Evolutionary conservation across 2,888 invertebrate species (phyloP).

Genomic region (Pyralis farinalis): DNA sequence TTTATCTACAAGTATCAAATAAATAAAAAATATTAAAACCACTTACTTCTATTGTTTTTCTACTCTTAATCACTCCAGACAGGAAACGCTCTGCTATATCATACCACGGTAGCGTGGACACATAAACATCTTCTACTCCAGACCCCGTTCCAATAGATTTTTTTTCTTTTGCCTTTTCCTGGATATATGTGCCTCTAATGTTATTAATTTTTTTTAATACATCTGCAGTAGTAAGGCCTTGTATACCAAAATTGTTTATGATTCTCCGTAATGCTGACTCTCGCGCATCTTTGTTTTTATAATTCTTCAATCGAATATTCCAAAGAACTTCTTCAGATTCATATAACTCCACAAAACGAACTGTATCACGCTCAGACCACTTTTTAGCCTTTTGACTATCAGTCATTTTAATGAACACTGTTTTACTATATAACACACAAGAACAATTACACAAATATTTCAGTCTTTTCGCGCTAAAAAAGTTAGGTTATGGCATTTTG

Average conservation of each 20-base stretch:
- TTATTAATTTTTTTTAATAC: conserved; percentile 15
- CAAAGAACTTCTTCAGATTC: conserved; percentile 5
- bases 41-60: too few relatives aligned
- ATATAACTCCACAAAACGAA: conserved; percentile 11
- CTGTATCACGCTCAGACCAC: conserved; percentile 3
- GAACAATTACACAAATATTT: too few relatives aligned
- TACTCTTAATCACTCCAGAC: too few relatives aligned
- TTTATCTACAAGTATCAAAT: too few relatives aligned
- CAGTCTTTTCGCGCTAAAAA: too few relatives aligned
- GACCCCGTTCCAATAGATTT: conserved; percentile 5
- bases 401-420: too few relatives aligned
- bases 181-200: conserved; percentile 9
- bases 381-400: too few relatives aligned
- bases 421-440: too few relatives aligned
- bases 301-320: background rate
- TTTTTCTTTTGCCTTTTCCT: conserved; percentile 6
- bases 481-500: too few relatives aligned
- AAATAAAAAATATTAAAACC: too few relatives aligned
- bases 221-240: background rate
- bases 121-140: conserved; percentile 11
- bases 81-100: too few relatives aligned
- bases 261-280: background rate
- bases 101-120: background rate
- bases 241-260: background rate
- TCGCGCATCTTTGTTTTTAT: background rate